Evolutionary conservation across 2,888 invertebrate genomes (phyloP).

Genomic region (Chrysodeixis includens): DNA sequence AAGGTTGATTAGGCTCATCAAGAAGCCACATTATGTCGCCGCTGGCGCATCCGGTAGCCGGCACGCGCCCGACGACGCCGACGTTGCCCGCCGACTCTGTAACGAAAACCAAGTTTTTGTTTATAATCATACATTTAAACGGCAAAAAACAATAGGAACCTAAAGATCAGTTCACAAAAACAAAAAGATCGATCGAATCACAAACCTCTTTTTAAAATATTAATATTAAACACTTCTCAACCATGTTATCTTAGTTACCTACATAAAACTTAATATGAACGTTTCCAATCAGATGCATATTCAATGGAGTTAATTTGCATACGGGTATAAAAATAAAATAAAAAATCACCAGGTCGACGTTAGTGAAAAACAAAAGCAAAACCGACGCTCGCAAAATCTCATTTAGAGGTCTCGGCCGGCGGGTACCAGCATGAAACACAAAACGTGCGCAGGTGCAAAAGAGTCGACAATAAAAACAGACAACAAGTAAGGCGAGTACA

Average conservation of each 20-base stretch:
- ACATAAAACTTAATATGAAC: constrained; percentile 39
- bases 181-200: constrained; percentile 15
- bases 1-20: constrained; percentile 91
- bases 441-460: constrained; percentile 85
- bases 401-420: constrained; percentile 68
- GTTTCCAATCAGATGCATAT: constrained; percentile 49
- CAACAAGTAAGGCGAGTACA: constrained; percentile 75
- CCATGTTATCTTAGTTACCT: constrained; percentile 36
- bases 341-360: constrained; percentile 62
- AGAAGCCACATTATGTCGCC: constrained; percentile 92
- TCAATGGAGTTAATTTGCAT: constrained; percentile 62
- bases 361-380: constrained; percentile 66
- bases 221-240: constrained; percentile 46
- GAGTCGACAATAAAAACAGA: constrained; percentile 80
- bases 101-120: constrained; percentile 64
- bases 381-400: constrained; percentile 69
- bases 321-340: constrained; percentile 57
- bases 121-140: constrained; percentile 12
- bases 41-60: constrained; percentile 88
- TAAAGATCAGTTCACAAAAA: constrained; percentile 10
- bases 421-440: constrained; percentile 73
- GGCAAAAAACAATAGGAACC: constrained; percentile 13
- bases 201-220: constrained; percentile 27
- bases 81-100: constrained; percentile 77
- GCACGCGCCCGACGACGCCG: constrained; percentile 85